These are phyloP conservation scores for Branchipolynoe longqiensis DNA, from an alignment of 2,888 invertebrate species.

Conservation along the genomic window DNA sequence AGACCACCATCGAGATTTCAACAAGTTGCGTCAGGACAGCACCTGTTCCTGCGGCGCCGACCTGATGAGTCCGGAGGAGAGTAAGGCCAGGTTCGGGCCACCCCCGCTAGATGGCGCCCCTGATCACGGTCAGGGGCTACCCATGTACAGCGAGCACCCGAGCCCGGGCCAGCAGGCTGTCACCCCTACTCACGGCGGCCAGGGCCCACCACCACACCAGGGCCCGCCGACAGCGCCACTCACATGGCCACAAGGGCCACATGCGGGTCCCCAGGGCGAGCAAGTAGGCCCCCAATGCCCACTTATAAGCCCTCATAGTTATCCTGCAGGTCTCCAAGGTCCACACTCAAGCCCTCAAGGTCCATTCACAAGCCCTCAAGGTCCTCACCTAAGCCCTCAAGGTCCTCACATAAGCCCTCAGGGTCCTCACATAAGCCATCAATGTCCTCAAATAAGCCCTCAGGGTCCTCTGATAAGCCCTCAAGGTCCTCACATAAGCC, in stretches of 20 bases:
- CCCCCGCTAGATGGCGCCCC: not conserved
- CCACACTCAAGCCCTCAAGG: not conserved
- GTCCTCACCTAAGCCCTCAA: too few species aligned
- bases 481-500: too few species aligned
- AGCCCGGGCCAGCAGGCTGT: too few species aligned
- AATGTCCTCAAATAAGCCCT: too few species aligned
- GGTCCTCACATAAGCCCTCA: too few species aligned
- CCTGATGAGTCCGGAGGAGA: constrained; percentile 53
- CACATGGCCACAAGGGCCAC: too few species aligned
- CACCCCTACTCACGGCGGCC: not conserved
- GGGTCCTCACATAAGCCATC: too few species aligned
- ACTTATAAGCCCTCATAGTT: too few species aligned
- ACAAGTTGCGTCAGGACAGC: constrained; percentile 52
- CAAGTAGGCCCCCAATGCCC: too few species aligned
- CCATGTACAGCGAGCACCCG: too few species aligned
- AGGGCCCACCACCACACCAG: not conserved
- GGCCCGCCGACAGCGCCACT: not conserved
- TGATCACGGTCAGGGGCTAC: not conserved
- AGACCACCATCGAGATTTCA: not conserved
- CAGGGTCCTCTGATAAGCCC: too few species aligned
- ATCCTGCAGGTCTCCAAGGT: not conserved
- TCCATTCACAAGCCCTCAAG: too few species aligned
- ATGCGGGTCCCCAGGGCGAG: not conserved
- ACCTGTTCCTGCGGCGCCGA: constrained; percentile 62
- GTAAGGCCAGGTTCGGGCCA: constrained; percentile 18